Evolutionary conservation across 2,797 vertebrate species (phyloP).

Genomic region (Etheostoma nigrum): DNA sequence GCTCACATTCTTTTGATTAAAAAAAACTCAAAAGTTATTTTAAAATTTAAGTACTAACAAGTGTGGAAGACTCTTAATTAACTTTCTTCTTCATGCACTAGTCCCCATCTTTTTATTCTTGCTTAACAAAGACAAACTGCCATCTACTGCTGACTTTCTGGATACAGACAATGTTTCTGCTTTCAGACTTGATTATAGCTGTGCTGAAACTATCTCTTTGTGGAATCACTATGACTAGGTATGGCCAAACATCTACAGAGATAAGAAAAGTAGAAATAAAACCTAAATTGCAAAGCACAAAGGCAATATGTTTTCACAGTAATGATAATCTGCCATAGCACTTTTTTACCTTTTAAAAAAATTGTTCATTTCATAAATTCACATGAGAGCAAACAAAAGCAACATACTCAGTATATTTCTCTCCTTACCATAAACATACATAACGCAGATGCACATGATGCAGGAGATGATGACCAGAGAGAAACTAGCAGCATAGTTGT

Average conservation of each 20-base stretch:
- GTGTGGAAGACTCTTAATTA: not conserved
- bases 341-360: too few relatives aligned
- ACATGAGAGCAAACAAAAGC: not conserved
- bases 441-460: conserved; percentile 98
- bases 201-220: not conserved
- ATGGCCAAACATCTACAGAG: not conserved
- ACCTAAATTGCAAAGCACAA: not conserved
- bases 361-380: not conserved
- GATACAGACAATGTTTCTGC: not conserved
- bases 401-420: not conserved
- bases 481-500: conserved; percentile 98
- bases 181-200: not conserved
- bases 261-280: not conserved
- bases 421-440: conserved; percentile 96
- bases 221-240: not conserved
- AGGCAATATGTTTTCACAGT: not conserved
- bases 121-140: not conserved
- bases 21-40: not conserved
- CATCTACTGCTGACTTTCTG: not conserved
- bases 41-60: not conserved
- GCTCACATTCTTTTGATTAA: not conserved
- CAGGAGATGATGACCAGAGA: conserved; percentile 98
- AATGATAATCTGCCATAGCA: too few relatives aligned
- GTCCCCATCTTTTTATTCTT: not conserved
- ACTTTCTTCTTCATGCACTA: not conserved